Evolutionary conservation across 1,140 invertebrate species (phyloP).

Genomic region (Drosophila prosaltans): DNA sequence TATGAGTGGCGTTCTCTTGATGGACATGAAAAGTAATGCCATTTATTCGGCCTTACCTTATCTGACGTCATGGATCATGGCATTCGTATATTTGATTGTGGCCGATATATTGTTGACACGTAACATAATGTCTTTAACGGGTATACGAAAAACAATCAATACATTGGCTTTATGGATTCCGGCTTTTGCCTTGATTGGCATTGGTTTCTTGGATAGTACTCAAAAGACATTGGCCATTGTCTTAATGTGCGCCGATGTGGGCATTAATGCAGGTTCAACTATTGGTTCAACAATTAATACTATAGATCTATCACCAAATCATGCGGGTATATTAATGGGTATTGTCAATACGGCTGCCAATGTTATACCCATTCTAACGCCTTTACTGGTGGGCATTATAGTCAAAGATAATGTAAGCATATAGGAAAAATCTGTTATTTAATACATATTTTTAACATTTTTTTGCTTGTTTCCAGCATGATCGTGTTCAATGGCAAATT

Average conservation of each 20-base stretch:
- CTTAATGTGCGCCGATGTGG: slow-evolving; percentile 88
- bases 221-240: slow-evolving; percentile 85
- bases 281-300: slow-evolving; percentile 88
- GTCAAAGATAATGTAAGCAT: slow-evolving; percentile 86
- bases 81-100: slow-evolving; percentile 86
- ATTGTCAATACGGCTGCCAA: slow-evolving; percentile 90
- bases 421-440: slow-evolving; percentile 64
- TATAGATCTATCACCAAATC: slow-evolving; percentile 90
- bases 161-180: slow-evolving; percentile 86
- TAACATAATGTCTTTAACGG: slow-evolving; percentile 84
- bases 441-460: slow-evolving; percentile 7
- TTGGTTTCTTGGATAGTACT: slow-evolving; percentile 85
- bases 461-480: slow-evolving; percentile 77
- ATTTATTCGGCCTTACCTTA: slow-evolving; percentile 92
- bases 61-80: slow-evolving; percentile 88
- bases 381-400: slow-evolving; percentile 86
- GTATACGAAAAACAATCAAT: slow-evolving; percentile 87
- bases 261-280: slow-evolving; percentile 89
- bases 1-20: slow-evolving; percentile 91
- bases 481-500: slow-evolving; percentile 87
- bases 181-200: slow-evolving; percentile 85
- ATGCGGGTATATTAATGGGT: slow-evolving; percentile 88
- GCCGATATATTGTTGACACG: slow-evolving; percentile 86
- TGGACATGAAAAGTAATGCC: slow-evolving; percentile 90
- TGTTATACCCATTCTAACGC: slow-evolving; percentile 88